phyloP scores from a whole-genome alignment of 2,888 invertebrate species.

The Labia minor region DNA sequence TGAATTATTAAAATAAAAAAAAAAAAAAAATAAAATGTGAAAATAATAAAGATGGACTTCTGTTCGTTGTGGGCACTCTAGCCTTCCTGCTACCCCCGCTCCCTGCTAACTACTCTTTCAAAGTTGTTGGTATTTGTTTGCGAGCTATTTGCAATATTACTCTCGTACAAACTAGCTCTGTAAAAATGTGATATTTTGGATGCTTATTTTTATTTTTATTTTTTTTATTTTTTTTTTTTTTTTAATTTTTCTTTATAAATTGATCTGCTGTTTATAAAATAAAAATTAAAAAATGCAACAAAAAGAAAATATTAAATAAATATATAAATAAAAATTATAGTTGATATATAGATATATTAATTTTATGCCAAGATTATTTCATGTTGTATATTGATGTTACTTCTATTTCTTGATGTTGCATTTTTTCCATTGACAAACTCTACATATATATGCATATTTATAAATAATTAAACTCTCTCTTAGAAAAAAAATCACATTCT shows the following conservation, averaged over 20 bases:
- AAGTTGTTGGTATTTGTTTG: background rate
- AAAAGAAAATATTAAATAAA: no score
- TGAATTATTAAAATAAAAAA: background rate
- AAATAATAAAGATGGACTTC: background rate
- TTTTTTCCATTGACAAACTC: no score
- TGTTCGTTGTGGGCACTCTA: constrained; percentile 8
- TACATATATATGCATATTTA: no score
- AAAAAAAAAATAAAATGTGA: background rate
- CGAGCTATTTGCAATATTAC: background rate
- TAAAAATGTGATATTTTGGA: background rate
- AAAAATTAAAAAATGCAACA: no score
- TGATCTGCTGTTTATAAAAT: no score
- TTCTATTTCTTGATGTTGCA: no score
- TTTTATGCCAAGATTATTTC: no score
- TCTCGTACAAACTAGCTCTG: background rate
- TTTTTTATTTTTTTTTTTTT: background rate
- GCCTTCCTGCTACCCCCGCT: background rate
- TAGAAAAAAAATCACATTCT: no score
- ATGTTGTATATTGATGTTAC: no score
- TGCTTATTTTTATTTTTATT: background rate
- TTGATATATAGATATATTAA: no score
- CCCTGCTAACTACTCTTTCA: background rate
- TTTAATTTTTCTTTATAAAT: background rate
- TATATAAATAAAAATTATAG: no score
- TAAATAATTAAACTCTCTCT: no score